A percentile compares a stretch with the other conserved stretches of the same genome.
Conservation (phyloP, 2,888 invertebrate species). For the Diarsia mendica region DNA sequence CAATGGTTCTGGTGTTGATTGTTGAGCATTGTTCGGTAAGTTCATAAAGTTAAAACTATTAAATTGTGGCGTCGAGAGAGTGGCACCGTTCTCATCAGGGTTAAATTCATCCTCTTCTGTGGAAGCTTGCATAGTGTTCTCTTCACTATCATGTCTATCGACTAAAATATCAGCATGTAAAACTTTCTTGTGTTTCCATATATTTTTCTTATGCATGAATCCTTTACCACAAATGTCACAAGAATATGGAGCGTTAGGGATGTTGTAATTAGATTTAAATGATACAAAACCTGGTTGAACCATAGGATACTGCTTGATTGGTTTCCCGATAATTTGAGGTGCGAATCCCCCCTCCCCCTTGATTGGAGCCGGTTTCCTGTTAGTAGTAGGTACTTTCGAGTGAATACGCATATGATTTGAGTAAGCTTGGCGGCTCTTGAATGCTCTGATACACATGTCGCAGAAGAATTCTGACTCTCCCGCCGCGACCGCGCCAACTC, state of each 20-base stretch:
- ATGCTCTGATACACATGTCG: conserved; percentile 90
- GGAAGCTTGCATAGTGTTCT: conserved; percentile 88
- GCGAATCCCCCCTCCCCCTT: conserved; percentile 81
- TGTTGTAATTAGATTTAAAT: conserved; percentile 83
- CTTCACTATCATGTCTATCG: conserved; percentile 87
- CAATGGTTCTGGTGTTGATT: conserved; percentile 75
- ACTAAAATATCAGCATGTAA: conserved; percentile 86
- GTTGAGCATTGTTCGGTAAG: conserved; percentile 77
- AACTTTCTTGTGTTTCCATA: conserved; percentile 90
- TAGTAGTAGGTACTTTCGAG: conserved; percentile 88
- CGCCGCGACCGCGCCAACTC: conserved; percentile 72
- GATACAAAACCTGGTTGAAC: conserved; percentile 80
- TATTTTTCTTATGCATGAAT: conserved; percentile 89
- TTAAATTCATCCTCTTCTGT: conserved; percentile 88
- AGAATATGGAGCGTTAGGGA: conserved; percentile 88
- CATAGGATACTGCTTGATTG: conserved; percentile 82
- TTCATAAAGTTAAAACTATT: conserved; percentile 87
- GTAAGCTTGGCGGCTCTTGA: conserved; percentile 90
- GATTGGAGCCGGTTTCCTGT: conserved; percentile 83
- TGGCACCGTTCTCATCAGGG: conserved; percentile 84
- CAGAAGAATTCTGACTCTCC: conserved; percentile 88
- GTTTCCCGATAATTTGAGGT: conserved; percentile 86
- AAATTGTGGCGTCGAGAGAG: conserved; percentile 87
- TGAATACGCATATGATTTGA: conserved; percentile 90
- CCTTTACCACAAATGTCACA: conserved; percentile 92